Base-by-base conservation (phyloP, 2,888 invertebrate genomes). In the Rambutsinella grinnellia region DNA sequence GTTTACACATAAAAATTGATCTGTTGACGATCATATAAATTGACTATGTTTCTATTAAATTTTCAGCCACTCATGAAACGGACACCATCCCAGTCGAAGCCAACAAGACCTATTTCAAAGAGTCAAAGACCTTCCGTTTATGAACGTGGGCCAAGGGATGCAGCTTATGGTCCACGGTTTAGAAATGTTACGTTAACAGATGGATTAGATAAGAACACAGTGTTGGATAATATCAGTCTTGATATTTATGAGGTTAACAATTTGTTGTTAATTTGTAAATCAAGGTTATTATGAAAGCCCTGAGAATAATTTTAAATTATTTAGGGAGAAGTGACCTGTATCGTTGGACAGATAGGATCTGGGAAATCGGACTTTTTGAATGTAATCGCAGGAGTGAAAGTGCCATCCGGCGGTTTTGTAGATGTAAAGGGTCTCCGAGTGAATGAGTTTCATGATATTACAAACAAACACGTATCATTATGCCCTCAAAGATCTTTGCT, bases 361-460 rank as follows among this genome's bases (percentile, higher is more conserved):
- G 80, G 80, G 19, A 80, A 80, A 27, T 70, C 70, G 0, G 78
- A 71, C 17, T 58, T 80, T 36, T 54, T 80, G 3, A 68, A 76
- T 44, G 36, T 67, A 1, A 68, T 80, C 10, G 76, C 71, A 3
- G 80, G 80, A 8, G 47, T 74, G 0, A 44, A 49, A 10, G 28
- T 70, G n/a, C 80, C 80, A 2, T 70, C 78, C 0, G 26, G 69
- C 0, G 80, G 80, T 13, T 72, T 44, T 47, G 78, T 78, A 0
- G 76, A 76, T 36, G 60, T 79, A 23, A 79, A 79, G 27, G 76
- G 76, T 13, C 24, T 76, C n/a, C 61, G 63, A 24, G 69, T 76
- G 44, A 63, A 71, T 28, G 76, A 72, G n/a, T 65, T 71, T 44
- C 58, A 68, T 13, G 76, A 72, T 26, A 23, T 71, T 44, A 63